Evolutionary conservation across 1,140 invertebrate species (phyloP).

Genomic region (Ostrea denselamellosa): DNA sequence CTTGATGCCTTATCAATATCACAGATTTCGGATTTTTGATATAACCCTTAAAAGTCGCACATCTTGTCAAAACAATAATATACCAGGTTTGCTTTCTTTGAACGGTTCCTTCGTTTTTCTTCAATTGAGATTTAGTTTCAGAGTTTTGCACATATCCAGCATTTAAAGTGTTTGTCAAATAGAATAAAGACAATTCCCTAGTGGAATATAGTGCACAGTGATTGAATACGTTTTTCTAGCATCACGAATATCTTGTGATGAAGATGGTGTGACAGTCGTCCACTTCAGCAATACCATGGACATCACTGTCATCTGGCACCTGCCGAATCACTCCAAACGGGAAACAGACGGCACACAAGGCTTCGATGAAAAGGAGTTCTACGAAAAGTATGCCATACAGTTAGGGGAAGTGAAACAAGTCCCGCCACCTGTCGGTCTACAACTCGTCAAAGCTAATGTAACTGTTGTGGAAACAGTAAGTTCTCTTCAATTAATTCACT

Average conservation of each 20-base stretch:
- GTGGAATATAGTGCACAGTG: background rate
- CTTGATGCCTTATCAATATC: background rate
- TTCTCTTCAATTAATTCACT: background rate
- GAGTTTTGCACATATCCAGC: no score
- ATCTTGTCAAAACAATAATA: background rate
- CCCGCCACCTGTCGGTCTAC: conserved; percentile 1
- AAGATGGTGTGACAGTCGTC: conserved; percentile 39
- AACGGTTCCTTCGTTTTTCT: no score
- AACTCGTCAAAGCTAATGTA: conserved; percentile 16
- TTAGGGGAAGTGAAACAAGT: conserved; percentile 11
- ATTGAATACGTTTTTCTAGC: background rate
- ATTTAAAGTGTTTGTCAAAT: no score
- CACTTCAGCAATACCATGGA: conserved; percentile 46
- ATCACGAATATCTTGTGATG: conserved; percentile 43
- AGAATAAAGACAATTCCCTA: no score
- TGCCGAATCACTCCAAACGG: background rate
- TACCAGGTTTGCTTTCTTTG: background rate
- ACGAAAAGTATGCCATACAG: conserved; percentile 45
- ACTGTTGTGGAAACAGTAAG: background rate
- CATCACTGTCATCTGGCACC: conserved; percentile 35
- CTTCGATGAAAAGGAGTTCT: background rate
- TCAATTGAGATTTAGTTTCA: no score
- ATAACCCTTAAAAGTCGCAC: conserved; percentile 22
- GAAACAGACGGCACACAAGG: background rate
- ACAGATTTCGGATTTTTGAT: background rate